phyloP scores from a whole-genome alignment of 2,113 vertebrate species.

The Cromileptes altivelis region DNA sequence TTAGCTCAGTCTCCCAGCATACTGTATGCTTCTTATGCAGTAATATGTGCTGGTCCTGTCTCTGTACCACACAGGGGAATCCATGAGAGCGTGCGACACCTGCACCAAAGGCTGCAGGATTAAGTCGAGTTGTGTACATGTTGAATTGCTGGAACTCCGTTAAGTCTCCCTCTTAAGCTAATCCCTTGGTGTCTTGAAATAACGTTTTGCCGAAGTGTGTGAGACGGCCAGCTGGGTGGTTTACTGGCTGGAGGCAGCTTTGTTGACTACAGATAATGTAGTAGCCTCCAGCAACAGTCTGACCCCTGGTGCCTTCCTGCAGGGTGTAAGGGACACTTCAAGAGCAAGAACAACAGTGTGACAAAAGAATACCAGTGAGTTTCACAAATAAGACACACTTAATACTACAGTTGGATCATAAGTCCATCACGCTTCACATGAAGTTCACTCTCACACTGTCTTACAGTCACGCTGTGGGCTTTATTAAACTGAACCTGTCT shows the following conservation, averaged over 20 bases:
- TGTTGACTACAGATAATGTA: not conserved
- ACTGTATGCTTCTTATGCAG: not conserved
- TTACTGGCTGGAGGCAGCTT: constrained; percentile 14
- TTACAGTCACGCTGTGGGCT: not conserved
- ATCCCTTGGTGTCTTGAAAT: constrained; percentile 76
- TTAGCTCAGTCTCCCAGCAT: not conserved
- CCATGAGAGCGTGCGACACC: constrained; percentile 21
- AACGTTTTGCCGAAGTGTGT: constrained; percentile 57
- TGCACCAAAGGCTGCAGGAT: constrained; percentile 58
- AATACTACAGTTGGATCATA: not conserved
- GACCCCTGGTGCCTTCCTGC: not conserved
- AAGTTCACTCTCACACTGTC: not conserved
- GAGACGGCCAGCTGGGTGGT: constrained; percentile 11
- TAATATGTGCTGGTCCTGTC: not conserved
- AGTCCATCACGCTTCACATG: not conserved
- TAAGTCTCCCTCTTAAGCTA: constrained; percentile 71
- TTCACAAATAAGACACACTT: not conserved
- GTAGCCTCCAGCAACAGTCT: not conserved
- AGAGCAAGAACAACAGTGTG: not conserved
- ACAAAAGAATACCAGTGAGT: too few relatives aligned
- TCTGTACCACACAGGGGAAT: constrained; percentile 15
- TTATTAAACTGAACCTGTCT: not conserved
- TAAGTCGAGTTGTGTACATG: constrained; percentile 62
- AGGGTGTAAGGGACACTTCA: too few relatives aligned
- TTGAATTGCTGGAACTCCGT: constrained; percentile 65